These are phyloP conservation scores for Apis florea DNA, from an alignment of 1,140 invertebrate species.

Conservation along the genomic window DNA sequence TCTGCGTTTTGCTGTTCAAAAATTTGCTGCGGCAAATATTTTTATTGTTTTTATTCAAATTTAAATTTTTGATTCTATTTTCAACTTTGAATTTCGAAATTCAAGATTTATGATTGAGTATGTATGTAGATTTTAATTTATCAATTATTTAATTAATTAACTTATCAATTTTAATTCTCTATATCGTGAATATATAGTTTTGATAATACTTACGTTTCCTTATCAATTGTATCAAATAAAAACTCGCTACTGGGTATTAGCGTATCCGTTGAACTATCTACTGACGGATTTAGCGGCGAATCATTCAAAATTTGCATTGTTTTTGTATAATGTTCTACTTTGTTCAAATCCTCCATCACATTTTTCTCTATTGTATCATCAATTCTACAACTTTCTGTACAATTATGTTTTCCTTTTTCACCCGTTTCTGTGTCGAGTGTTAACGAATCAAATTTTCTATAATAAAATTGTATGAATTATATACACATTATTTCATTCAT, in stretches of 20 bases:
- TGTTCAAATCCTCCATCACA: constrained; percentile 57
- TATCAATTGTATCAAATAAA: constrained; percentile 61
- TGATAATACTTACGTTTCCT: constrained; percentile 70
- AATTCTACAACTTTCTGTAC: constrained; percentile 57
- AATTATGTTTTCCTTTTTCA: constrained; percentile 62
- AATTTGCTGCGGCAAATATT: background rate
- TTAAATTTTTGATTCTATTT: background rate
- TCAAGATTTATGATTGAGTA: background rate
- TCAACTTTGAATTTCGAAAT: background rate
- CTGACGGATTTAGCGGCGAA: constrained; percentile 74
- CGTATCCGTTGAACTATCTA: constrained; percentile 80
- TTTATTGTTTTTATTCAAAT: background rate
- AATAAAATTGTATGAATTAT: constrained; percentile 1
- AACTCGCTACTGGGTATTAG: constrained; percentile 77
- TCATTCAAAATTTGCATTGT: constrained; percentile 70
- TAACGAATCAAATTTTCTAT: constrained; percentile 77
- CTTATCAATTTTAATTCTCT: background rate
- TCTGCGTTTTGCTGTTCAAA: constrained; percentile 56
- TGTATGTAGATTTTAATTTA: background rate
- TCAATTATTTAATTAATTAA: background rate
- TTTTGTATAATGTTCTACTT: constrained; percentile 61
- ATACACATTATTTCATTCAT: background rate
- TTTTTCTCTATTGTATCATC: constrained; percentile 48
- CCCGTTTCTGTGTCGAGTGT: constrained; percentile 70
- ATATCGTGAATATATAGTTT: background rate